phyloP scores from a whole-genome alignment of 2,888 invertebrate genomes.

The Agrochola circellaris region DNA sequence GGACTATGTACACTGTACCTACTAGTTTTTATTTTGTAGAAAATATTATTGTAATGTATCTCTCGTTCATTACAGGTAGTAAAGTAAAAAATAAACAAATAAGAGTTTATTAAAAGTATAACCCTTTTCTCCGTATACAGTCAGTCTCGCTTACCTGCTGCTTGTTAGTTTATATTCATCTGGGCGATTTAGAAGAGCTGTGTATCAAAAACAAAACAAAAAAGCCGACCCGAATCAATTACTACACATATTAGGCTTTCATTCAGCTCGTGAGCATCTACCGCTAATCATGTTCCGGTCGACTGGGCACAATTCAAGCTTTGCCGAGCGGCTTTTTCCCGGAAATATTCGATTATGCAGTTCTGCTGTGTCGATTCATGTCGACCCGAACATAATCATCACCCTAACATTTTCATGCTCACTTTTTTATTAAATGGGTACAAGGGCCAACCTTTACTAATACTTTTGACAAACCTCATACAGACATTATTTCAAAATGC shows the following conservation, averaged over 20 bases:
- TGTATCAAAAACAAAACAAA: background rate
- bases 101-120: background rate
- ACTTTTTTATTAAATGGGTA: constrained; percentile 11
- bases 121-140: background rate
- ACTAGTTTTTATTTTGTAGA: background rate
- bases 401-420: background rate
- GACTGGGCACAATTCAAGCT: too few species aligned
- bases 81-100: background rate
- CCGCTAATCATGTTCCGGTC: too few species aligned
- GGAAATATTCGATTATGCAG: background rate
- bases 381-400: background rate
- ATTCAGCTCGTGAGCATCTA: too few species aligned
- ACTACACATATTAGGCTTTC: too few species aligned
- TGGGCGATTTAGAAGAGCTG: background rate
- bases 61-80: too few species aligned
- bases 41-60: background rate
- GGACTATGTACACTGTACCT: background rate
- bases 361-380: background rate
- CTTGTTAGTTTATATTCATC: background rate
- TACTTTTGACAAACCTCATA: constrained; percentile 17
- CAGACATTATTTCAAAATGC: constrained; percentile 10
- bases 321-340: too few species aligned
- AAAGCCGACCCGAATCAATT: too few species aligned
- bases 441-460: constrained; percentile 15
- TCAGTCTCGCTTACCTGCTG: background rate